Conservation (phyloP, 2,113 vertebrate species). For the Oophaga pumilio region DNA sequence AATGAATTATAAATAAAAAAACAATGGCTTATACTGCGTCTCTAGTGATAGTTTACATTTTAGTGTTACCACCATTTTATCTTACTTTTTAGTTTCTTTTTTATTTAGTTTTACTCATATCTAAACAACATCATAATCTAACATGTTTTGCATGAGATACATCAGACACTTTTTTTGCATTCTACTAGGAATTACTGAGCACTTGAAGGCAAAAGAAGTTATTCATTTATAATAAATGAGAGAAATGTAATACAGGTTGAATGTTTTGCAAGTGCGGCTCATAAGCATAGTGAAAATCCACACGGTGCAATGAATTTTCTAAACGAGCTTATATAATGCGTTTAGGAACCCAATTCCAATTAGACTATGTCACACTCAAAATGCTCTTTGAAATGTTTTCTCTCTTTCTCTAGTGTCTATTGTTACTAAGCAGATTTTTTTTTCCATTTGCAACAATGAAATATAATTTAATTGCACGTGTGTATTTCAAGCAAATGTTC, state of each 20-base stretch:
- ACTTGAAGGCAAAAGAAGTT: neutral
- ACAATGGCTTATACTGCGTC: too few relatives aligned
- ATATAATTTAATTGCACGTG: conserved; percentile 34
- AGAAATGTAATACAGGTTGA: conserved; percentile 17
- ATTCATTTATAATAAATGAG: conserved; percentile 18
- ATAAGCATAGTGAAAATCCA: neutral
- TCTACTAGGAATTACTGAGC: neutral
- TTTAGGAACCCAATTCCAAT: conserved; percentile 38
- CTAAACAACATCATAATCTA: neutral
- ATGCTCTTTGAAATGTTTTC: neutral
- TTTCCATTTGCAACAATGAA: neutral
- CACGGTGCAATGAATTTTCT: conserved; percentile 40
- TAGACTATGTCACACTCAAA: conserved; percentile 39
- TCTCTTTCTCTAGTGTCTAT: conserved; percentile 8
- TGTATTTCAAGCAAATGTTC: conserved; percentile 10
- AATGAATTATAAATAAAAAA: too few relatives aligned
- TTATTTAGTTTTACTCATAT: neutral
- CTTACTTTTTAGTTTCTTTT: neutral
- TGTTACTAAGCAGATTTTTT: conserved; percentile 2
- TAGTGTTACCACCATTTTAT: neutral
- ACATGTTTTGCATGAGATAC: neutral
- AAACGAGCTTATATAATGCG: conserved; percentile 19
- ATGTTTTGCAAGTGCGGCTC: conserved; percentile 14
- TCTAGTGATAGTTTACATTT: neutral
- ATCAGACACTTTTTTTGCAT: neutral